These are phyloP conservation scores for Dunckerocampus dactyliophorus DNA, from an alignment of 2,113 vertebrate genomes.

Conservation along the genomic window DNA sequence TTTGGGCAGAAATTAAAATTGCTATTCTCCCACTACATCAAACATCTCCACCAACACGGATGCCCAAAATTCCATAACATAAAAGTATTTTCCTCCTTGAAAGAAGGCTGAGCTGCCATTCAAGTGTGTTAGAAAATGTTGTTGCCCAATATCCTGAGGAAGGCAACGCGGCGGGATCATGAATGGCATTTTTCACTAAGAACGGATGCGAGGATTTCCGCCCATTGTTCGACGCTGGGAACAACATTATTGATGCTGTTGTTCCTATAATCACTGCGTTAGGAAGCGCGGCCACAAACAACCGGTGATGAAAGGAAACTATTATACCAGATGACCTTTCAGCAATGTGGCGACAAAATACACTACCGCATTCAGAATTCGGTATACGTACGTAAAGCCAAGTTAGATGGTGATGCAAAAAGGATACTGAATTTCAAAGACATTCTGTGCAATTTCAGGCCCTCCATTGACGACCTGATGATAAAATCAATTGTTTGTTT, in stretches of 20 bases:
- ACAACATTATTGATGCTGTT: slow-evolving; percentile 66
- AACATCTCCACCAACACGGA: too few relatives aligned
- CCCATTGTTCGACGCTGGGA: slow-evolving; percentile 71
- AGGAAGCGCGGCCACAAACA: slow-evolving; percentile 67
- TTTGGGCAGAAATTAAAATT: too few relatives aligned
- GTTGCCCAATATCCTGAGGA: slow-evolving; percentile 57
- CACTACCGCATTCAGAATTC: background rate
- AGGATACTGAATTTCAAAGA: slow-evolving; percentile 1
- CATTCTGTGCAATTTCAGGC: background rate
- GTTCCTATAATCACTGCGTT: slow-evolving; percentile 63
- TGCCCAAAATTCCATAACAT: background rate
- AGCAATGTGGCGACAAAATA: background rate
- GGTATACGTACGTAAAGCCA: too few relatives aligned
- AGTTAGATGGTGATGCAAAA: too few relatives aligned
- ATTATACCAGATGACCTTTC: slow-evolving; percentile 47
- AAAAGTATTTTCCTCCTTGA: background rate
- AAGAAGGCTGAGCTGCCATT: slow-evolving; percentile 26
- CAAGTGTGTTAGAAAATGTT: slow-evolving; percentile 59
- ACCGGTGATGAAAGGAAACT: slow-evolving; percentile 52
- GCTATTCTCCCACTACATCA: too few relatives aligned
- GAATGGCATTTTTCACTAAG: slow-evolving; percentile 65
- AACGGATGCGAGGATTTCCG: slow-evolving; percentile 72
- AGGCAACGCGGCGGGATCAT: slow-evolving; percentile 56
- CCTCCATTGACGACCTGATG: background rate
- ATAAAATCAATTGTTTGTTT: slow-evolving; percentile 17